phyloP scores from a whole-genome alignment of 2,888 invertebrate species.

The Congeria kusceri region DNA sequence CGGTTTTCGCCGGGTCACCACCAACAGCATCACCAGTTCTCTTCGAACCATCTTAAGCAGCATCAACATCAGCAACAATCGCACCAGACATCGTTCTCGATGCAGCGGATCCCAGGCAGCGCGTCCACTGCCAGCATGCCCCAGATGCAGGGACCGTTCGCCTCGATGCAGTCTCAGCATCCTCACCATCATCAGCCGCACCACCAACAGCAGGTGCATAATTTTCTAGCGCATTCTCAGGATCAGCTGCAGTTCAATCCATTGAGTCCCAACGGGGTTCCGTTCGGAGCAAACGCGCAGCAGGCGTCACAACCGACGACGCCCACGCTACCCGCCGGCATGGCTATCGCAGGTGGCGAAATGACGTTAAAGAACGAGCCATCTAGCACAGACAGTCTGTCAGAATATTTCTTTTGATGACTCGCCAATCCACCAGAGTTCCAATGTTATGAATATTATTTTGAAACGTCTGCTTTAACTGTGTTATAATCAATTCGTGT shows the following conservation, averaged over 20 bases:
- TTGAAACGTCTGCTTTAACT: too few species aligned
- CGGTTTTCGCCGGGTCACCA: neutral
- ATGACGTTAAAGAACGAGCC: too few species aligned
- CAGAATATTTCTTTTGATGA: too few species aligned
- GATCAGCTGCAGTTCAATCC: neutral
- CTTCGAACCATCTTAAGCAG: too few species aligned
- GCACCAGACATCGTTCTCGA: neutral
- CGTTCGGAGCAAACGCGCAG: too few species aligned
- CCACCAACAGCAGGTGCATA: neutral
- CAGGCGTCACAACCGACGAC: too few species aligned
- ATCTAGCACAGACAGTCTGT: too few species aligned
- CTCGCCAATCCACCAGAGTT: too few species aligned
- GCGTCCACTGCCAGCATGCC: neutral
- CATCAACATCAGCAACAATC: neutral
- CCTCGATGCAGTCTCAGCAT: neutral
- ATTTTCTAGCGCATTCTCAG: neutral
- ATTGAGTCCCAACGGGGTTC: neutral
- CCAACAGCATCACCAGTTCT: neutral
- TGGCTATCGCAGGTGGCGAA: too few species aligned
- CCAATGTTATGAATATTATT: too few species aligned
- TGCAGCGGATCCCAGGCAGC: neutral
- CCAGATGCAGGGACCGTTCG: constrained; percentile 5
- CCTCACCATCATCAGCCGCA: neutral
- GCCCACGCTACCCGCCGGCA: too few species aligned
- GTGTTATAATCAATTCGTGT: too few species aligned